These are phyloP conservation scores for Carettochelys insculpta DNA, from an alignment of 2,113 vertebrate species.

Conservation along the genomic window DNA sequence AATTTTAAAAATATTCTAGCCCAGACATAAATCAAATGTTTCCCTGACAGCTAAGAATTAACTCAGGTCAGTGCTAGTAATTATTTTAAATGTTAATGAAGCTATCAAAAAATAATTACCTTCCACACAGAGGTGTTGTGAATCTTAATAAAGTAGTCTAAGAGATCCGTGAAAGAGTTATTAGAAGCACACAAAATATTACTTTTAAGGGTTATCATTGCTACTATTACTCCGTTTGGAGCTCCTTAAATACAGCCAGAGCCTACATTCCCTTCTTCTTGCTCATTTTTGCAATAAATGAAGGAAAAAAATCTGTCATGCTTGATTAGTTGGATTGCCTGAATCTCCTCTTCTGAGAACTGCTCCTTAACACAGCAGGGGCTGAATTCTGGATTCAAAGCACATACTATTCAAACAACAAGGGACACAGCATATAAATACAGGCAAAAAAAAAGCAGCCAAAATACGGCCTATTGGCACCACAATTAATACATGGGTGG, in stretches of 20 bases:
- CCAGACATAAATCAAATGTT: background rate
- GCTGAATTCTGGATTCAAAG: background rate
- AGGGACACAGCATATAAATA: background rate
- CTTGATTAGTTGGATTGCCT: background rate
- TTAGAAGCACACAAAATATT: background rate
- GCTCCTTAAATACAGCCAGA: conserved; percentile 13
- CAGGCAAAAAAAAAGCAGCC: background rate
- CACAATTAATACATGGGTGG: background rate
- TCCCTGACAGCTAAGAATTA: conserved; percentile 53
- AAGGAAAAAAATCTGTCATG: rapidly evolving
- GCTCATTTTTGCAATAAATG: background rate
- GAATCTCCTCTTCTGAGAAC: background rate
- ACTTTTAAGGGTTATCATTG: background rate
- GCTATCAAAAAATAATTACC: background rate
- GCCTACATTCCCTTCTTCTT: background rate
- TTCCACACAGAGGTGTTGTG: background rate
- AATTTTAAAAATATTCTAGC: conserved; percentile 51
- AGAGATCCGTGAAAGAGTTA: background rate
- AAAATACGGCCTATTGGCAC: background rate
- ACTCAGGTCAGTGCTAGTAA: conserved; percentile 31
- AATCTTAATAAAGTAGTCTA: background rate
- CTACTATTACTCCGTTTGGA: background rate
- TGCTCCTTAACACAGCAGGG: background rate
- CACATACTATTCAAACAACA: background rate
- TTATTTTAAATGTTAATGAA: background rate